A percentile compares a stretch with the other conserved stretches of the same genome.
phyloP scores from a whole-genome alignment of 2,888 invertebrate species.

The Andrena camellia region DNA sequence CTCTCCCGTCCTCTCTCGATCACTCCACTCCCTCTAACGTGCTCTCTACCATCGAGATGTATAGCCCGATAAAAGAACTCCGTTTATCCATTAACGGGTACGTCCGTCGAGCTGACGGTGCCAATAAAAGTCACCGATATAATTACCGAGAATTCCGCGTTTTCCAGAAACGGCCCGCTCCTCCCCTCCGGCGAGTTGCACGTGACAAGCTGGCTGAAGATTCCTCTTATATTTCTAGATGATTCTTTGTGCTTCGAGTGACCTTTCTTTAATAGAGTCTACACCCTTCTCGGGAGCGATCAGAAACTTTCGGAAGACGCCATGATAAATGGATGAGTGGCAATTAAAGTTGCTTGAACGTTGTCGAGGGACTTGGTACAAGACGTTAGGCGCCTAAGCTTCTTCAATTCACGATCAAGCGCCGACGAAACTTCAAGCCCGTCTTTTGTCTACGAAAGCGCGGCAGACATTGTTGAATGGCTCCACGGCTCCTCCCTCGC shows the following conservation, averaged over 20 bases:
- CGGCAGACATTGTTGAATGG: conserved; percentile 60
- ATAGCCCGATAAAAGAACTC: conserved; percentile 31
- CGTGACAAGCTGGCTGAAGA: not conserved
- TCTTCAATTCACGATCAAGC: conserved; percentile 56
- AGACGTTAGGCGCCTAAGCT: conserved; percentile 45
- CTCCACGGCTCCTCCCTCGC: conserved; percentile 34
- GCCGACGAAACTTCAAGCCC: conserved; percentile 52
- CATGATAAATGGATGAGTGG: conserved; percentile 10
- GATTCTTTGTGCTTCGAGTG: not conserved
- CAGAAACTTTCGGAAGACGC: not conserved
- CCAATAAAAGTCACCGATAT: conserved; percentile 22
- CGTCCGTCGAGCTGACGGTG: conserved; percentile 26
- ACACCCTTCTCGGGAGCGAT: not conserved
- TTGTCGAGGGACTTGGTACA: conserved; percentile 28
- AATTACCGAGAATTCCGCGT: conserved; percentile 16
- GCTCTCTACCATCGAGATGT: conserved; percentile 25
- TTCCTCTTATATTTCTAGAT: not conserved
- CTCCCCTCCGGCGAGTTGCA: not conserved
- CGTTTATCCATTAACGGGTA: conserved; percentile 55
- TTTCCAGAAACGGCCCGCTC: not conserved
- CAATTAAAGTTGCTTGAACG: conserved; percentile 31
- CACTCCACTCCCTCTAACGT: conserved; percentile 10
- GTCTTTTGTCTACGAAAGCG: conserved; percentile 66
- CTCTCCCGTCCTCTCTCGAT: conserved; percentile 10
- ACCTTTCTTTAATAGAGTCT: not conserved